Conservation (phyloP, 2,113 vertebrate species). For the Corvus moneduloides region DNA sequence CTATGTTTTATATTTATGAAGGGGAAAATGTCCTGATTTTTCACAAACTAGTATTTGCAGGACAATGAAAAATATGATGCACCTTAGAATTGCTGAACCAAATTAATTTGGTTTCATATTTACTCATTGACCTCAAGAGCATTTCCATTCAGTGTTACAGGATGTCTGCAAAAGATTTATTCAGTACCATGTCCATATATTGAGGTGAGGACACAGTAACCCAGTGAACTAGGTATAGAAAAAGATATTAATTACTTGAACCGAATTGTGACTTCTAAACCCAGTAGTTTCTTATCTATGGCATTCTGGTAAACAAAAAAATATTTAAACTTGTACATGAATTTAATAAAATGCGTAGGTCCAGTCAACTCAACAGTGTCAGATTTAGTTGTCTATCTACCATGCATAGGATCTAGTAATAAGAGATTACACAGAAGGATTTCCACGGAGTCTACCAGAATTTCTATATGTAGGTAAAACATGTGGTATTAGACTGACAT, state of each 20-base stretch:
- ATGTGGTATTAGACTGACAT: neutral
- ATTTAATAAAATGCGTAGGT: neutral
- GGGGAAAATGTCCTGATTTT: neutral
- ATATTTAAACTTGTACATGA: neutral
- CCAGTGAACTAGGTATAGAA: neutral
- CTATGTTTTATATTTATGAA: neutral
- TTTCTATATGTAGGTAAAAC: neutral
- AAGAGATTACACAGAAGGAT: neutral
- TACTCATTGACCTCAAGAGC: neutral
- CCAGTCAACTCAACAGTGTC: neutral
- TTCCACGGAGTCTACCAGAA: neutral
- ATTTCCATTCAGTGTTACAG: neutral
- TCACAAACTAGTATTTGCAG: conserved; percentile 6
- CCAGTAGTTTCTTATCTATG: neutral
- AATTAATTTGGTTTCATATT: conserved; percentile 42
- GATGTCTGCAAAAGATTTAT: conserved; percentile 31
- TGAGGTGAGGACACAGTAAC: neutral
- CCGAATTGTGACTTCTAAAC: neutral
- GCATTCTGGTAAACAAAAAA: neutral
- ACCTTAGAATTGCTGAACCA: neutral
- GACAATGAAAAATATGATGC: conserved; percentile 21
- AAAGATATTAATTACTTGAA: conserved; percentile 16
- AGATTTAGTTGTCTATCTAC: neutral
- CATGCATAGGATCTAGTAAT: too few relatives aligned
- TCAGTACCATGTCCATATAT: neutral